Conservation (phyloP, 2,888 invertebrate genomes). For the Rapana venosa region DNA sequence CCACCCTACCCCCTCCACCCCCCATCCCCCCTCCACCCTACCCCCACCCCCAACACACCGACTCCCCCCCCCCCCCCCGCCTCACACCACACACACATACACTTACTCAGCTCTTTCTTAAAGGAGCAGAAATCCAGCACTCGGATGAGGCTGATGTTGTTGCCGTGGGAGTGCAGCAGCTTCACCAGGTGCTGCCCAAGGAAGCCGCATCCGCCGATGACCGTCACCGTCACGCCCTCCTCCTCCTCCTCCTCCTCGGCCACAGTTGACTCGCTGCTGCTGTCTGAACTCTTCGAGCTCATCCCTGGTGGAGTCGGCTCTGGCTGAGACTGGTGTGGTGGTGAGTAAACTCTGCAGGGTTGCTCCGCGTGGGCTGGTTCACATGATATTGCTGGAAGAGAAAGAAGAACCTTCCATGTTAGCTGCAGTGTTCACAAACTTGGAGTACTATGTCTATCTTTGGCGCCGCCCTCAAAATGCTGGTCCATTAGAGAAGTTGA, state of each 20-base stretch:
- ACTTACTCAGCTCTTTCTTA: conserved; percentile 76
- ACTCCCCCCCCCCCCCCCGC: background rate
- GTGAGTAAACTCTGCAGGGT: too few species aligned
- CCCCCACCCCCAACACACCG: background rate
- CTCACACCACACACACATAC: conserved; percentile 71
- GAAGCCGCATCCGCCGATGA: conserved; percentile 81
- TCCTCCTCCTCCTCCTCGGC: background rate
- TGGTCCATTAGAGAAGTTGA: too few species aligned
- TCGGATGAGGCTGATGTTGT: conserved; percentile 82
- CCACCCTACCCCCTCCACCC: background rate
- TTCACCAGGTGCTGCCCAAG: conserved; percentile 84
- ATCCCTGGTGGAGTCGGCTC: background rate
- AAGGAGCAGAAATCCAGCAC: conserved; percentile 82
- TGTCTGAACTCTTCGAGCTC: background rate
- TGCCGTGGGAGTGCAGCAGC: conserved; percentile 80
- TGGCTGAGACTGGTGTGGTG: background rate
- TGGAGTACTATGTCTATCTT: too few species aligned
- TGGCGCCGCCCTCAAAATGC: too few species aligned
- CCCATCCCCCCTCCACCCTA: background rate
- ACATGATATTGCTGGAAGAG: too few species aligned
- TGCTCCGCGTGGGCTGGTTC: too few species aligned
- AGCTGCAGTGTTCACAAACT: too few species aligned
- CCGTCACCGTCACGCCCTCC: conserved; percentile 61
- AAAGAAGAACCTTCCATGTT: too few species aligned
- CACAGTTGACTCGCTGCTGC: background rate